Conservation (phyloP, 2,113 vertebrate genomes). For the Thermophis baileyi region DNA sequence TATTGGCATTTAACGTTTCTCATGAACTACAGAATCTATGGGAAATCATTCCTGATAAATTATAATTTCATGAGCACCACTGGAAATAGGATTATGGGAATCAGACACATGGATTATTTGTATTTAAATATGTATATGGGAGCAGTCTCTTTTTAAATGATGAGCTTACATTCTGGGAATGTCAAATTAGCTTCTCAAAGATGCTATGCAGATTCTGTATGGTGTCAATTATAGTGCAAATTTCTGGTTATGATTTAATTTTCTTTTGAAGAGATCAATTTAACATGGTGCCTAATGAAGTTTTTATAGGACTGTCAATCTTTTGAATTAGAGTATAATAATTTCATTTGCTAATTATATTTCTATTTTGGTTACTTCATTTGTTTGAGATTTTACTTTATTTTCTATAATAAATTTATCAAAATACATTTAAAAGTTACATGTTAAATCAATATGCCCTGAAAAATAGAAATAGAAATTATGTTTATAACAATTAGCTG, state of each 20-base stretch:
- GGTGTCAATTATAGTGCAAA: neutral
- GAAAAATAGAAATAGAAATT: neutral
- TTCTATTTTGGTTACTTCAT: neutral
- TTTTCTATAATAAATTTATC: neutral
- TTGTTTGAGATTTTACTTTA: neutral
- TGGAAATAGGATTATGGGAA: neutral
- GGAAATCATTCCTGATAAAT: constrained; percentile 17
- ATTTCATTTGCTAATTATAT: neutral
- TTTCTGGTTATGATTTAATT: neutral
- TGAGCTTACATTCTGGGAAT: neutral
- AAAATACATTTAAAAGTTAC: neutral
- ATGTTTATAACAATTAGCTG: neutral
- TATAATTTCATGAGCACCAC: neutral
- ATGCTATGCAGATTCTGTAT: neutral
- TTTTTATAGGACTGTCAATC: neutral
- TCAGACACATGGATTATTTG: neutral
- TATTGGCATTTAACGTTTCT: neutral
- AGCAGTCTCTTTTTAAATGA: neutral
- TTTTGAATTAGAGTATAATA: neutral
- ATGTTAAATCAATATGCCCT: neutral
- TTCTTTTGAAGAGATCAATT: neutral
- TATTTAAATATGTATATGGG: neutral
- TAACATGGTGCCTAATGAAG: neutral
- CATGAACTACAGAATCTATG: neutral
- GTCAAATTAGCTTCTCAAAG: neutral